Percentiles rank a stretch among this genome's conserved stretches.
phyloP scores from a whole-genome alignment of 2,797 vertebrate species.

The Premnoplex brunnescens region DNA sequence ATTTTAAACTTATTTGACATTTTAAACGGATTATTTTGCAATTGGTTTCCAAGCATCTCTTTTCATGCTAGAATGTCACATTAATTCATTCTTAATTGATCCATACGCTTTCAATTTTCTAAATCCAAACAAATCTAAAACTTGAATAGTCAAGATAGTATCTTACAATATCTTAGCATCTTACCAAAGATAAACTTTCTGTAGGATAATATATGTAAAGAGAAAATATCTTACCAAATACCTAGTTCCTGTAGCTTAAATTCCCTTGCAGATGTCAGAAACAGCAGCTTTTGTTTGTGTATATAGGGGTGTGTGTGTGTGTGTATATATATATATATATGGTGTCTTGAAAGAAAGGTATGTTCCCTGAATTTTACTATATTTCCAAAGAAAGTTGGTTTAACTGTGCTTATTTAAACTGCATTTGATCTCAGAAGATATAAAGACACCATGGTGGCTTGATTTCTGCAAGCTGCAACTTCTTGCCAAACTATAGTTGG shows the following conservation, averaged over 20 bases:
- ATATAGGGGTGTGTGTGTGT: too few species aligned
- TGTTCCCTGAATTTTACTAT: not conserved
- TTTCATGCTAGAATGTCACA: slow-evolving; percentile 66
- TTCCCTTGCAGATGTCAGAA: not conserved
- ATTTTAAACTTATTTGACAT: slow-evolving; percentile 49
- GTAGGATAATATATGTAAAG: not conserved
- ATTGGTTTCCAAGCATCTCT: slow-evolving; percentile 52
- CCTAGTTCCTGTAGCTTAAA: not conserved
- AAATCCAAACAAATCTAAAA: slow-evolving; percentile 69
- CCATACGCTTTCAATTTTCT: slow-evolving; percentile 70
- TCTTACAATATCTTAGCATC: not conserved
- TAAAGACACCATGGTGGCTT: not conserved
- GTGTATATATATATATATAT: not conserved
- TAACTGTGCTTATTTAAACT: not conserved
- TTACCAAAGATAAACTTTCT: not conserved
- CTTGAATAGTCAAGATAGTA: slow-evolving; percentile 35
- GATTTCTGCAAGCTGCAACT: slow-evolving; percentile 25
- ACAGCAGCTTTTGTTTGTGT: not conserved
- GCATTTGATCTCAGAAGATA: not conserved
- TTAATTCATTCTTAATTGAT: slow-evolving; percentile 77
- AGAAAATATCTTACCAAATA: not conserved
- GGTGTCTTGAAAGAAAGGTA: not conserved
- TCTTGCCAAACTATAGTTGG: not conserved
- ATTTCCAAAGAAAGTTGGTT: not conserved
- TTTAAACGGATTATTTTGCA: slow-evolving; percentile 67